Base-by-base conservation (phyloP, 2,888 invertebrate genomes). In the Ischnus inquisitorius region DNA sequence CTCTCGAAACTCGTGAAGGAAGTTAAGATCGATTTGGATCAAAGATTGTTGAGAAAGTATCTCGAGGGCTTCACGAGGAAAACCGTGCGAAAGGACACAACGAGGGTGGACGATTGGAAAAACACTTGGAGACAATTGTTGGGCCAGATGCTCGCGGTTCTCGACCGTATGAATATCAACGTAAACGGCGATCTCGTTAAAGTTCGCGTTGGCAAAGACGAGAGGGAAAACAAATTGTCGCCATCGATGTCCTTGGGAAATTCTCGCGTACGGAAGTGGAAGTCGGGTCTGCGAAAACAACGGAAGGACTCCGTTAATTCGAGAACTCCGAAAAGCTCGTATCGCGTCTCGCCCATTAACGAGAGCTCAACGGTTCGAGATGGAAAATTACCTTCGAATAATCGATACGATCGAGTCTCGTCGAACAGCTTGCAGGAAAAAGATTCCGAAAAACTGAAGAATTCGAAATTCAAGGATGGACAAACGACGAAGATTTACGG, bases 1-100 rank as follows among this genome's bases (percentile, higher is more conserved):
- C 62, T 83, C 8, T 77, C 76, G 3, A 80, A 72, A 39, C 28
- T 83, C 28, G 71, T 83, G 34, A 83, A 80, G n/a, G 72, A 80
- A 72, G 43, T 83, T 5, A 80, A 77, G 46, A 68, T 80, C 6
- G 77, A 83, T 41, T 22, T 83, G 14, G 83, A 83, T 62, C 71
- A 77, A 19, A 41, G 71, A 62, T 28, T 74, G 43, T 54, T 83
- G 34, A 41, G 80, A 54, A 76, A 60, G 19, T 80, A 83, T 57
- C 72, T 83, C 54, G 80, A 72, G 16, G 34, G 43, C 0, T 77
- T 77, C 4, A 28, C 80, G 1, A 72, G 46, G 10, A 80, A 51
- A 62, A 60, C 77, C 0, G 12, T 25, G 25, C 46, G 25, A 6
- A 25, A 48, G 65, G 48, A 62, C 2, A 14, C 41, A 3, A 19